Base-by-base conservation (phyloP, 2,888 invertebrate species). In the Eucera pruinosa region DNA sequence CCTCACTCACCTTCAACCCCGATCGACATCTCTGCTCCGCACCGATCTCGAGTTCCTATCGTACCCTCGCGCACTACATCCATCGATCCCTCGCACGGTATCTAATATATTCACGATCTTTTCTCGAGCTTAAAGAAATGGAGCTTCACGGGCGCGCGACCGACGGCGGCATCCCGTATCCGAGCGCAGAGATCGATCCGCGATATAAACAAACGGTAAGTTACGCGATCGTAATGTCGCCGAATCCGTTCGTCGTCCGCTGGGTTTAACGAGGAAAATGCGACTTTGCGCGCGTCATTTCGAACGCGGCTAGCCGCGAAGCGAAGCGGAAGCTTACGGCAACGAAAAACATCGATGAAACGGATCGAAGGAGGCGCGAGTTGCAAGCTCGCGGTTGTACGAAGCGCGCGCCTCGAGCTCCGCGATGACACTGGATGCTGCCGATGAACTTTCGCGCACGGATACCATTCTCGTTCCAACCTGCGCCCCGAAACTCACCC, bases 341-440 rank as follows among this genome's bases (percentile, higher is more conserved):
- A n/a, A n/a, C n/a, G n/a, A n/a, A n/a, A 60, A 25, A 45, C 54
- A 47, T 60, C 68, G 68, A 58, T 6, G 20, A 13, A 5, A n/a
- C 11, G 41, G 69, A 25, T 20, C 41, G 15, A 30, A 33, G 54
- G 52, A 27, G 48, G 20, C 54, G 55, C 30, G 27, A 39, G 18
- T 57, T 25, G 45, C n/a, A n/a, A n/a, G n/a, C 43, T 41, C 65
- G 39, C 25, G 39, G 30, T n/a, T 0, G 23, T 48, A 70, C 80
- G 82, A 78, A 76, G 70, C 88, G 88, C 87, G 89, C 90, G 89
- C 90, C 88, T 72, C 86, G 87, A 88, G 85, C 82, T 88, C 84
- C 90, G 89, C 90, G 90, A 87, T 87, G 84, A 84, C 83, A 91
- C 90, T 90, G 90, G 83, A 83, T 83, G 83, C 83, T 83, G 87